Evolutionary conservation across 1,140 invertebrate species (phyloP), one percentile per base, ranked within the genome.

Genomic region (Agraylea sexmaculata): DNA sequence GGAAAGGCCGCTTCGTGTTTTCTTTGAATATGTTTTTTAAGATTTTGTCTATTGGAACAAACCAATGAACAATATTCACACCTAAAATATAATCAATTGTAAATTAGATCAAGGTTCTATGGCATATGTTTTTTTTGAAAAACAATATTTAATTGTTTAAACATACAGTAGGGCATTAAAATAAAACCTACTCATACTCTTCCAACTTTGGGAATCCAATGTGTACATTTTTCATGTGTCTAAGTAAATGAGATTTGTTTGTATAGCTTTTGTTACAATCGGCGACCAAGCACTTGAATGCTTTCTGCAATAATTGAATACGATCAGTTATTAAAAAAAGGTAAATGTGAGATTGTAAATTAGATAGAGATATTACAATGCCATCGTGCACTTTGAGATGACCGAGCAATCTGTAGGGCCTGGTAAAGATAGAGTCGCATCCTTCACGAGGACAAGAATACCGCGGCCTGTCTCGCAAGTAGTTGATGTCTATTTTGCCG

Each of bases 201-300:
- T 54, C 39, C 50, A 52, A 48, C 38, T 32, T 41, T 28, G 47
- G 47, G 18, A 32, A 32, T 17, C 46, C 37, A 42, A 50, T 47
- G 36, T 64, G 62, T 4, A 49, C 49, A 37, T 32, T 58, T 32
- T 56, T 58, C 42, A 62, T 55, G 42, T 70, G 68, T 8, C 68
- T 53, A 38, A 56, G 53, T 31, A 70, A 57, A 50, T 69, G 68
- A 43, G 60, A 64, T 42, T 59, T 62, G 43, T 55, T 66, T 18
- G 65, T 61, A 38, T 69, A 70, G 35, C 59, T 46, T 51, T 67
- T 69, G n/a, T 25, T 38, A 53, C 68, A 70, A 23, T 58, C 55
- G 36, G 43, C 42, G 45, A 54, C 52, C 39, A 52, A 40, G 47
- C 66, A 69, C 25, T 39, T 20, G 53, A 60, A 68, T 15, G 59